Evolutionary conservation across 2,888 invertebrate species (phyloP), one percentile per base, ranked within the genome.

Genomic region (Endomychus coccineus): DNA sequence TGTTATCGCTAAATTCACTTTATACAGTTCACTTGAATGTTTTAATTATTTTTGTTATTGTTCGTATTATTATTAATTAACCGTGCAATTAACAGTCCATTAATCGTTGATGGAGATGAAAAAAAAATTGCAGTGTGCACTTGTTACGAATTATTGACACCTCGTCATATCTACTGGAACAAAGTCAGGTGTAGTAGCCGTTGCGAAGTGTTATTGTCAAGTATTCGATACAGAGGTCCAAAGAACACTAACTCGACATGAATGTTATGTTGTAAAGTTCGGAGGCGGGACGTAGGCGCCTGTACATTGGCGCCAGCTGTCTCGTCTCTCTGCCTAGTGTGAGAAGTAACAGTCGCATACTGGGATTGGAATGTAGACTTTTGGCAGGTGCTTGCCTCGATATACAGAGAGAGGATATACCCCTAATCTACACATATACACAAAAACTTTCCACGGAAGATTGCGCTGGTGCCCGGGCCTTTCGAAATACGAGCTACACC

Each of bases 261-360:
- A 52, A 53, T 55, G 50, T 49, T 56, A 42, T 47, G 54, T 56
- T 55, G 54, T 56, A 46, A 46, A 44, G 44, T 50, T 43, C 56
- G 71, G 46, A 66, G 70, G 37, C 61, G 69, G 57, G 44, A 71
- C 69, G 45, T 71, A 74, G 73, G 66, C 71, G 62, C 72, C 71
- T n/a, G 61, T 71, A 71, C 53, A 58, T 66, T 48, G 74, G 74
- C 45, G 64, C 69, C 50, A 62, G 64, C 56, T 53, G 69, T 59
- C 59, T 69, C 60, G 74, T 70, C 62, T 71, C 71, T 45, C 54
- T 70, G 69, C 60, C 43, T 67, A 63, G 46, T 59, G 71, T 68
- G 58, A 73, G 68, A 64, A 70, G 73, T 52, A 68, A 70, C 44
- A 67, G 71, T 53, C 71, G 69, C 57, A 70, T 71, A 57, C 71